A percentile compares a stretch with the other conserved stretches of the same genome.
phyloP scores from a whole-genome alignment of 2,113 vertebrate species.

The Gallinago jamesoni region DNA sequence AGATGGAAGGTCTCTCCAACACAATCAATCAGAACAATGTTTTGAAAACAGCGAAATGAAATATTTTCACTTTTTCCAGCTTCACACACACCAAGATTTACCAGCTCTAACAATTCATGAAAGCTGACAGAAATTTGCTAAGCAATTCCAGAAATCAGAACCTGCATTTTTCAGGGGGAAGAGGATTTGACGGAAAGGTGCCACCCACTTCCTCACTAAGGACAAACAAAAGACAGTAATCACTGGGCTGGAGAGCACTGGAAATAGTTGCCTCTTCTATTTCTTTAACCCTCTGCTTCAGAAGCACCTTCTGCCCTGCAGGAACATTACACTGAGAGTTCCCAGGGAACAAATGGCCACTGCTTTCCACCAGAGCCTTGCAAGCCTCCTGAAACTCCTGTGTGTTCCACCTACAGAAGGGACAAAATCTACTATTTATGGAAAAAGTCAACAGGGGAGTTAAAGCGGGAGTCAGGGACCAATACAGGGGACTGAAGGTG shows the following conservation, averaged over 20 bases:
- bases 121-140: neutral
- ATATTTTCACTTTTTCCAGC: neutral
- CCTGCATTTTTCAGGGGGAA: neutral
- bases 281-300: neutral
- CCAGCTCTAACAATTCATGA: neutral
- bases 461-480: neutral
- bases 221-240: neutral
- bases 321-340: accelerated
- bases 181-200: neutral
- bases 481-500: neutral
- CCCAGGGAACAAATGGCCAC: accelerated
- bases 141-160: neutral
- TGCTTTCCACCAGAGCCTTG: neutral
- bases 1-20: neutral
- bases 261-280: neutral
- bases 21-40: neutral
- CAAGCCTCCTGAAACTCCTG: accelerated
- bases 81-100: neutral
- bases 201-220: neutral
- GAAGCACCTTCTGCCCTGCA: neutral
- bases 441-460: accelerated
- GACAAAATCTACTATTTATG: no score
- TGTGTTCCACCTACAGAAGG: neutral
- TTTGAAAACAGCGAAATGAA: neutral
- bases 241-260: neutral